Evolutionary conservation across 2,797 vertebrate species (phyloP).

Genomic region (Atherinosoma microstoma): DNA sequence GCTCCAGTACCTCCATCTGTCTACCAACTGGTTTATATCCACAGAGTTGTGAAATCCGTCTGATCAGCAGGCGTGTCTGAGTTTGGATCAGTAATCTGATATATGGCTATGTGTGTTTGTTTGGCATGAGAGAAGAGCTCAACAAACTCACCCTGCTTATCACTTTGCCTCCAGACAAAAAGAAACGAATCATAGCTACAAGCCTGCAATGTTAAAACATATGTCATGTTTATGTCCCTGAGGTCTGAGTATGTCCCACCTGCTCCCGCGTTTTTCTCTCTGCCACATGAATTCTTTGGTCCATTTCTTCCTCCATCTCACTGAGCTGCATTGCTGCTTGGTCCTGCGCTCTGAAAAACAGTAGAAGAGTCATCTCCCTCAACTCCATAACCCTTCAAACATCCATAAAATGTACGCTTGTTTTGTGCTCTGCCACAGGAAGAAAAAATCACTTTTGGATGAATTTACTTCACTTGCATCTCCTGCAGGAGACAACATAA

Average conservation of each 20-base stretch:
- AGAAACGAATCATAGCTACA: slow-evolving; percentile 1
- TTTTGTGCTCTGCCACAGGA: not conserved
- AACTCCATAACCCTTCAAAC: not conserved
- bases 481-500: not conserved
- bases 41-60: slow-evolving; percentile 36
- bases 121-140: slow-evolving; percentile 73
- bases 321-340: slow-evolving; percentile 93
- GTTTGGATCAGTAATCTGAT: slow-evolving; percentile 51
- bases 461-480: not conserved
- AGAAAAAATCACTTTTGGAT: not conserved
- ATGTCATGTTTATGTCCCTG: not conserved
- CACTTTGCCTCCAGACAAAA: slow-evolving; percentile 25
- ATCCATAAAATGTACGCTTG: not conserved
- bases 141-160: slow-evolving; percentile 52
- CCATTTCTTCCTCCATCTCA: slow-evolving; percentile 98
- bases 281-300: slow-evolving; percentile 91
- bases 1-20: slow-evolving; percentile 21
- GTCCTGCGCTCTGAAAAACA: slow-evolving; percentile 90
- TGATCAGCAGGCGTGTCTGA: slow-evolving; percentile 51
- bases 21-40: slow-evolving; percentile 33
- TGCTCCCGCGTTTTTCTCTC: slow-evolving; percentile 89
- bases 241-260: slow-evolving; percentile 73
- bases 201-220: not conserved
- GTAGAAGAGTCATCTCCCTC: not conserved
- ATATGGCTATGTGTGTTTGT: slow-evolving; percentile 44